phyloP scores from a whole-genome alignment of 2,888 invertebrate species.

The Drosophila macrospina region DNA sequence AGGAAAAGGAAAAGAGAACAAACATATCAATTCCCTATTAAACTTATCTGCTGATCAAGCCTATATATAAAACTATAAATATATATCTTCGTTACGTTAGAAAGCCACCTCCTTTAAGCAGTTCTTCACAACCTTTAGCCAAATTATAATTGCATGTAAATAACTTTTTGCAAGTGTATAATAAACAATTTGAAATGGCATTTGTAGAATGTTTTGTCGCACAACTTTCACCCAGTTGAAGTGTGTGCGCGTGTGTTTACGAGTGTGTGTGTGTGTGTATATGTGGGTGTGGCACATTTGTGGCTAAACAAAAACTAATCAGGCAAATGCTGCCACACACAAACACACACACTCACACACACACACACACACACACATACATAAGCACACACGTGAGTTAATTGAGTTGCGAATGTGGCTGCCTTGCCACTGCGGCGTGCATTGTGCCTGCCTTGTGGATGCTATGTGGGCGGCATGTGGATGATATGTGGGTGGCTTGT shows the following conservation, averaged over 20 bases:
- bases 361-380: slow-evolving; percentile 2
- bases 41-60: neutral
- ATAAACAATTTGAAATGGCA: slow-evolving; percentile 31
- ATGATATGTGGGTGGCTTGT: slow-evolving; percentile 43
- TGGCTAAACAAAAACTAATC: slow-evolving; percentile 51
- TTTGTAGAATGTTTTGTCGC: slow-evolving; percentile 50
- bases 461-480: slow-evolving; percentile 30
- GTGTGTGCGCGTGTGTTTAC: slow-evolving; percentile 16
- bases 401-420: slow-evolving; percentile 64
- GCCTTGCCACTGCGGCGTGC: slow-evolving; percentile 39
- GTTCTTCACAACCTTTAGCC: no score
- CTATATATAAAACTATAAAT: neutral
- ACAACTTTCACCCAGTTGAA: slow-evolving; percentile 47
- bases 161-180: neutral
- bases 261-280: slow-evolving; percentile 8
- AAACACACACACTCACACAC: neutral
- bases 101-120: neutral
- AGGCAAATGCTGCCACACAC: slow-evolving; percentile 38
- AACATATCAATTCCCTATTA: no score
- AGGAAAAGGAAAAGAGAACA: no score
- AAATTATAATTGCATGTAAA: neutral
- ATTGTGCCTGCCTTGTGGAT: neutral
- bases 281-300: slow-evolving; percentile 50
- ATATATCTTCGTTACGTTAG: neutral
- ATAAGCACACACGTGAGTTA: slow-evolving; percentile 39